These are phyloP conservation scores for Malurus splendens DNA, from an alignment of 2,797 vertebrate species.

Conservation along the genomic window DNA sequence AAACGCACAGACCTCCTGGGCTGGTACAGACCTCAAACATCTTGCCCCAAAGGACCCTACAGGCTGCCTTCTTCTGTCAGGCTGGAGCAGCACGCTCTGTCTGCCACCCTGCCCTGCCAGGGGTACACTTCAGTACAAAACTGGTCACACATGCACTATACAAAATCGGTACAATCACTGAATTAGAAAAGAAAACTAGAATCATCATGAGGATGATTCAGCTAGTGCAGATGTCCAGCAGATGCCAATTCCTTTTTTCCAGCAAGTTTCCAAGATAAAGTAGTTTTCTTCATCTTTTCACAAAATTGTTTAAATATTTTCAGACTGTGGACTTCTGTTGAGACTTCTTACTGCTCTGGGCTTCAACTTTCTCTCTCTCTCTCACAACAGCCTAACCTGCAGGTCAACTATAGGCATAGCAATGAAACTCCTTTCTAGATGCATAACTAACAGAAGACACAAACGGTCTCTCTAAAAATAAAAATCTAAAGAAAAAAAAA, in stretches of 20 bases:
- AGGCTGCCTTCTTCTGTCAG: neutral
- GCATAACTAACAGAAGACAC: neutral
- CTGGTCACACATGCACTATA: neutral
- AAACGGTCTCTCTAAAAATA: neutral
- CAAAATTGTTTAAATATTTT: neutral
- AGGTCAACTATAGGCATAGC: neutral
- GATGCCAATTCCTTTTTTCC: neutral
- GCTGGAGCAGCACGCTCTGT: neutral
- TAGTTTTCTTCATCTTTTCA: neutral
- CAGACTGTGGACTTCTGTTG: neutral
- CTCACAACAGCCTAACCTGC: neutral
- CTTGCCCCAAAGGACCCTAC: neutral
- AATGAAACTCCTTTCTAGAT: neutral
- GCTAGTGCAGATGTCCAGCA: neutral
- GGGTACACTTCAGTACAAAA: neutral
- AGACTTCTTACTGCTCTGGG: neutral
- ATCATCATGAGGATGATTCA: neutral
- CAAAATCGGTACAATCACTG: neutral
- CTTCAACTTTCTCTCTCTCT: neutral
- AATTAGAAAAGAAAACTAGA: neutral
- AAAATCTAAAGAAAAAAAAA: rapidly evolving
- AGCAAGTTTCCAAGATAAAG: neutral
- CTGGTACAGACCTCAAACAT: neutral
- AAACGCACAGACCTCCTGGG: neutral
- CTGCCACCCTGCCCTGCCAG: neutral